Evolutionary conservation across 1,140 invertebrate species (phyloP), one percentile per base, ranked within the genome.

Genomic region (Ctenoplectra terminalis): DNA sequence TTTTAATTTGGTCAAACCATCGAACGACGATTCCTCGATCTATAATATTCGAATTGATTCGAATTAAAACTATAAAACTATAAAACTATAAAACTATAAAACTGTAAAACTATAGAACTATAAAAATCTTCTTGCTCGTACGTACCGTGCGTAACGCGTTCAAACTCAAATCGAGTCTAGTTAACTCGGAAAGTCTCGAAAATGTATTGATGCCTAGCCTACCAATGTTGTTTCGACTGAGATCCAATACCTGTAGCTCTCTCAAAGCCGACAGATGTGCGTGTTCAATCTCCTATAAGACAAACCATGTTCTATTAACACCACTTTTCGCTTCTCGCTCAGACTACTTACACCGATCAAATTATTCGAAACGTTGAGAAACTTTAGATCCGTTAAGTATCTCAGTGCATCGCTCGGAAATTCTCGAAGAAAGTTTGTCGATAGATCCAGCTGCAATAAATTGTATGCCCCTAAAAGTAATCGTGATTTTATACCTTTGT

Each of bases 11-110:
- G 95, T 95, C 66, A 98, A 92, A 2, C 97, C 97, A 88, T 97
- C 96, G 88, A 98, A 97, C 0, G 97, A 96, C 78, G 97, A 96
- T 84, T 98, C 97, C 92, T 98, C 97, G 31, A 98, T 96, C 97
- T 98, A 91, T 63, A 95, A 95, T n/a, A 76, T 52, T 20, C 23
- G 56, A 61, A 40, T 17, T 56, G 4, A 26, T 43, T 3, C 23
- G 15, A 26, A n/a, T 23, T 61, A 34, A 31, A 20, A 29, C 26
- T 7, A 46, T 0, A 56, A 29, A 11, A 1, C 34, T n/a, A n/a
- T n/a, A n/a, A n/a, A n/a, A n/a, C n/a, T n/a, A n/a, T n/a, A n/a
- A n/a, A n/a, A n/a, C n/a, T n/a, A n/a, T n/a, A n/a, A n/a, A n/a
- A n/a, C n/a, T n/a, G n/a, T n/a, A n/a, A n/a, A n/a, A n/a, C n/a